These are phyloP conservation scores for Zoanthus sociatus DNA, from an alignment of 92 coral and sea anemone genomes.

Conservation along the genomic window DNA sequence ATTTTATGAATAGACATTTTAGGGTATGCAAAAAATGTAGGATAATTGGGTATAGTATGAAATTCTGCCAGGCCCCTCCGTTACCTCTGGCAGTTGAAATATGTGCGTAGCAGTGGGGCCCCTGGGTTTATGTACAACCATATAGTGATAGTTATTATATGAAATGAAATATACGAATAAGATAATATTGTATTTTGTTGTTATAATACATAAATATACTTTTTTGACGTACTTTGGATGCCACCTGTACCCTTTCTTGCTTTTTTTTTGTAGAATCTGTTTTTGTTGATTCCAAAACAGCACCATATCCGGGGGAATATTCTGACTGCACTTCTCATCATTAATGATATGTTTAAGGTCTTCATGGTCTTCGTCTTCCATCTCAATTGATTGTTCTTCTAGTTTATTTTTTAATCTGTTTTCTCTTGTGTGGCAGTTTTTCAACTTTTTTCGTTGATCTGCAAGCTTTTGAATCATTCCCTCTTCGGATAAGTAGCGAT, in stretches of 20 bases:
- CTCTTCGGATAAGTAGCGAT: slow-evolving; percentile 14
- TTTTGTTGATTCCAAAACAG: slow-evolving; percentile 11
- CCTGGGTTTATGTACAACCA: no score
- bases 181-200: no score
- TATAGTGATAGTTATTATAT: no score
- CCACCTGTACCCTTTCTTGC: slow-evolving; percentile 22
- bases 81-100: no score
- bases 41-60: no score
- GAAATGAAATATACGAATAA: no score
- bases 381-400: not conserved
- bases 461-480: not conserved
- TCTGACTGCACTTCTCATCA: not conserved
- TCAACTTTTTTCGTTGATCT: not conserved
- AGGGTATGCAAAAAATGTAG: no score
- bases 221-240: slow-evolving; percentile 3
- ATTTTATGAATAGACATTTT: no score
- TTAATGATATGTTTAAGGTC: not conserved
- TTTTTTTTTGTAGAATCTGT: not conserved
- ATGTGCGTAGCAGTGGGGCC: no score
- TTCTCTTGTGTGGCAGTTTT: not conserved
- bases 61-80: no score
- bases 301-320: not conserved
- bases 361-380: slow-evolving; percentile 6
- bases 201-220: no score
- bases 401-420: not conserved